A percentile compares a stretch with the other conserved stretches of the same genome.
These are phyloP conservation scores for Plebejus melissa DNA, from an alignment of 2,888 invertebrate species.

Conservation along the genomic window DNA sequence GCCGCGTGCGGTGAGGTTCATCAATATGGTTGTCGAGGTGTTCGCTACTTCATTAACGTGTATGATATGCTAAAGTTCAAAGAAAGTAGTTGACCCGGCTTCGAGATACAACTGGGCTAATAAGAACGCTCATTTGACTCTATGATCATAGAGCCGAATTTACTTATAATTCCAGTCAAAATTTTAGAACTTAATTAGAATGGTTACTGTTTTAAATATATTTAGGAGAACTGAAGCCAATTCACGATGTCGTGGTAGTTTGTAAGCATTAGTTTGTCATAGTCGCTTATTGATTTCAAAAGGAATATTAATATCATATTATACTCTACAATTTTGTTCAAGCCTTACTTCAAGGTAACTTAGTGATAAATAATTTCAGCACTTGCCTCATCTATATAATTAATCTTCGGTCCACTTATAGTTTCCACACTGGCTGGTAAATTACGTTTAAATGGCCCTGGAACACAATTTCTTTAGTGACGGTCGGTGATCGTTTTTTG, in stretches of 20 bases:
- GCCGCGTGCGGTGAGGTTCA: slow-evolving; percentile 23
- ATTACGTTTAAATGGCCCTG: slow-evolving; percentile 2
- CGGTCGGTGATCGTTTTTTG: slow-evolving; percentile 13
- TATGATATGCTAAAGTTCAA: neutral
- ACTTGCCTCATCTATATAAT: neutral
- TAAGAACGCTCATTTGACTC: neutral
- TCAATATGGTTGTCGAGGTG: slow-evolving; percentile 21
- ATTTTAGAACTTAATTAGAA: neutral
- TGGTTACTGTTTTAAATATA: too few species aligned
- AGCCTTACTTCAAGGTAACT: too few species aligned
- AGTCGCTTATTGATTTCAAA: too few species aligned
- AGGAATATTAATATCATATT: too few species aligned
- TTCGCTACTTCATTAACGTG: slow-evolving; percentile 10
- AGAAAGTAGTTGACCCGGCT: neutral
- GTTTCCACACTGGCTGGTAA: slow-evolving; percentile 3
- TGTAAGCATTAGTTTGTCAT: too few species aligned
- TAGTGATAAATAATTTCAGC: neutral
- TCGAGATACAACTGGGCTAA: neutral
- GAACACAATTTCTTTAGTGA: slow-evolving; percentile 3
- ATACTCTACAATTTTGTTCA: too few species aligned
- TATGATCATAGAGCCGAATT: neutral
- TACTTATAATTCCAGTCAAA: neutral
- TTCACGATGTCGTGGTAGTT: too few species aligned
- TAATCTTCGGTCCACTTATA: slow-evolving; percentile 1
- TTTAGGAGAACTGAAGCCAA: too few species aligned